Base-by-base conservation (phyloP, 2,888 invertebrate genomes). In the Agriopis marginaria region DNA sequence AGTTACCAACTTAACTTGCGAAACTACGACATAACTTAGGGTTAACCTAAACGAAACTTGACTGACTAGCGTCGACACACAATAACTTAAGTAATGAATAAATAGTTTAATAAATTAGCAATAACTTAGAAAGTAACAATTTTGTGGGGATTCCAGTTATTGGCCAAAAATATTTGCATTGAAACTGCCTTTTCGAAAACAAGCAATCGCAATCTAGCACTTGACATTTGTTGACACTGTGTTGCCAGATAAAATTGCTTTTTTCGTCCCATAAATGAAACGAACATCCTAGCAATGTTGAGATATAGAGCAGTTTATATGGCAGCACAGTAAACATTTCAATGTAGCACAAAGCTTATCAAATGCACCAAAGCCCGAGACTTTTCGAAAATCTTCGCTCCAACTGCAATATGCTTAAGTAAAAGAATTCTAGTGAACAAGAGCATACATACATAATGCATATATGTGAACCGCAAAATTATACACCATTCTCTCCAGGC, bases 21-120 rank as follows among this genome's bases (percentile, higher is more conserved):
- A 75, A 77, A 76, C 66, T 70, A 66, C 44, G 45, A 79, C 77
- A 78, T 83, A 87, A 86, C 89, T 87, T 87, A 86, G 82, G 79
- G 69, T 85, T 89, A 89, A 88, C 82, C 81, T 88, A 87, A 89
- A 82, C 83, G 79, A 89, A 86, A 89, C 87, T 85, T 87, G 82
- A 83, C 85, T 93, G 93, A 93, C 93, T 94, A 94, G 93, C 88
- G 87, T 89, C 88, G 88, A 81, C 81, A 78, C 80, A 83, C 73
- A 73, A 66, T 69, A 76, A 72, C 67, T 72, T 74, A 76, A 63
- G 47, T 68, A 72, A 72, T 49, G 79, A 84, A 86, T 87, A 86
- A 87, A 84, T 87, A 85, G 86, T 75, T 77, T 51, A 73, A 73
- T 73, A 73, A 76, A 72, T 73, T 75, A 73, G 47, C 5, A 70